Base-by-base conservation (phyloP, 1,140 invertebrate species). In the Drosophila sechellia region DNA sequence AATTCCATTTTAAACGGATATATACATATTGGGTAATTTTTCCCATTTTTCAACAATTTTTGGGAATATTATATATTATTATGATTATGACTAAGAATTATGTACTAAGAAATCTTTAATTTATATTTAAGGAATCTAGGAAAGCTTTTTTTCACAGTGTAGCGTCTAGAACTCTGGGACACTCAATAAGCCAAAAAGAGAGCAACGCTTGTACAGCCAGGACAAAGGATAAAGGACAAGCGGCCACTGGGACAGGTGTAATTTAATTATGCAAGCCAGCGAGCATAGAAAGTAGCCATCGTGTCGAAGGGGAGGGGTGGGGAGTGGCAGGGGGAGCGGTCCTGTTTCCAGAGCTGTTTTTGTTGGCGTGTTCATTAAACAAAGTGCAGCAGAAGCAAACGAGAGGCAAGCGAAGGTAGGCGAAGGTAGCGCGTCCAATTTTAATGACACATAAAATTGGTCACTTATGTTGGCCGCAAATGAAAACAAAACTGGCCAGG, bases 371-470 rank as follows among this genome's bases (percentile, higher is more conserved):
- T 77, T 77, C 71, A 77, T 77, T 77, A 77, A 77, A 77, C 63
- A 69, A 77, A 77, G 64, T 77, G 75, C 64, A 77, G 55, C 73
- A 77, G 60, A 69, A 77, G 55, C 72, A 77, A 76, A 77, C 61
- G 72, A 77, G 74, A 59, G 56, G 40, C 60, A 54, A 58, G 17
- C 53, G 52, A 74, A 72, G 43, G 52, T 65, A 72, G 43, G 69
- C 56, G 53, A 75, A 55, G 73, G 73, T 49, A 77, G 75, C 74
- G 84, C 84, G 84, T 89, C 80, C 84, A 84, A 84, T 87, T 87
- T 87, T 87, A 87, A 87, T 87, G 84, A 87, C 85, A 87, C 84
- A 87, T 87, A 89, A 87, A 87, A 87, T 87, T 87, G 84, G 84
- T 87, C 84, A 84, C 84, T 89, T 87, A 87, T 89, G 84, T 76